Base-by-base conservation (phyloP, 2,797 vertebrate genomes). In the Onychomys arenicola region DNA sequence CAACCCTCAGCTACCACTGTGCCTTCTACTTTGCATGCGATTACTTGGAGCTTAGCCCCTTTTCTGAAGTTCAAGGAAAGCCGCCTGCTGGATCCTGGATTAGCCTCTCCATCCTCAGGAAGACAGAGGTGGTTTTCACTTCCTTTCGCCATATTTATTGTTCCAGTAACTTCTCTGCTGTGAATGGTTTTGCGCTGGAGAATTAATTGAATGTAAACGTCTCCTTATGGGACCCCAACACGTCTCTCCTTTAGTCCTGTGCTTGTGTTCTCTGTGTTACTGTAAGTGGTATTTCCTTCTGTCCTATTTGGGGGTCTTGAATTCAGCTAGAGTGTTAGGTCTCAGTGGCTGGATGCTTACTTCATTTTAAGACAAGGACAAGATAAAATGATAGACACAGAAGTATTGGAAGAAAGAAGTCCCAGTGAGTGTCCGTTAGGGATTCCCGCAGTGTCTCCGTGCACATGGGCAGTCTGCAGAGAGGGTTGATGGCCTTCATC, bases 101-200 rank as follows among this genome's bases (percentile, higher is more conserved):
- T 3, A 49, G 21, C 63, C 21, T 1, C 2, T 9, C 3, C n/a
- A 0, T 11, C 40, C n/a, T 4, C 2, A 23, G 52, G 52, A 8
- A 10, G 21, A 32, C 34, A 0, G 2, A 57, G n/a, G 17, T 2
- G 0, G 6, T 3, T 12, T n/a, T 21, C 17, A 0, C 43, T 19
- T 52, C 21, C 37, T 29, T 67, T 34, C 5, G 49, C 52, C 34
- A 2, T 0, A 14, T 63, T 43, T 10, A 6, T 14, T 7, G 4
- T 52, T 65, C 13, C 23, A 10, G 1, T 37, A 75, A 16, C 76
- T 84, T 71, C 82, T 19, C 69, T 57, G 1, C 21, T 5, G 19
- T 34, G 14, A 16, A 6, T 32, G 16, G 40, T 21, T 71, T 27
- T 40, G 82, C 67, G 59, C 12, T 6, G 5, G 52, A 49, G 43